Evolutionary conservation across 2,113 vertebrate species (phyloP).

Genomic region (Triplophysa siluroides): DNA sequence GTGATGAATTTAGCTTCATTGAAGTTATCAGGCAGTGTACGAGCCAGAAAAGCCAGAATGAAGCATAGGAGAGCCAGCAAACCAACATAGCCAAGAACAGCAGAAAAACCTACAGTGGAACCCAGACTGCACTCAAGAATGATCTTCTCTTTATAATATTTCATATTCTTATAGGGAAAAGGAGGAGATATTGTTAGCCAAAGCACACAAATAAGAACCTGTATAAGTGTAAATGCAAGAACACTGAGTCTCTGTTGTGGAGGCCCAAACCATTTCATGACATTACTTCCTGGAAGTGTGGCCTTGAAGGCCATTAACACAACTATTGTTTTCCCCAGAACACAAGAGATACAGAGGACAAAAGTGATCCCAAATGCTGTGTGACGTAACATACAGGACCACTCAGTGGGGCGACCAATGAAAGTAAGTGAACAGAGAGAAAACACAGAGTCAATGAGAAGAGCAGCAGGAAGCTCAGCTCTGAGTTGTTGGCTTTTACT

Average conservation of each 20-base stretch:
- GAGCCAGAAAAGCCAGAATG: conserved; percentile 3
- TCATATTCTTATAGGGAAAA: conserved; percentile 26
- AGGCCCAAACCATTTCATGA: conserved; percentile 27
- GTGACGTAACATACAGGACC: conserved; percentile 72
- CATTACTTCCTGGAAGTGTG: conserved; percentile 21
- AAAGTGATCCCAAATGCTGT: conserved; percentile 39
- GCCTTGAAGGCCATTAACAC: conserved; percentile 50
- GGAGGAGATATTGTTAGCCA: conserved; percentile 44
- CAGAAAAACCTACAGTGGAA: conserved; percentile 35
- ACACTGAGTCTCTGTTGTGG: conserved; percentile 62
- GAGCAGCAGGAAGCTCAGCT: conserved; percentile 20
- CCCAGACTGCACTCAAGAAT: conserved; percentile 45
- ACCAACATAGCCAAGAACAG: conserved; percentile 26
- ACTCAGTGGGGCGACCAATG: conserved; percentile 65
- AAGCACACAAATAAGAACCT: conserved; percentile 61
- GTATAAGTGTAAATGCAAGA: conserved; percentile 1
- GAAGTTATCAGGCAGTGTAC: background rate
- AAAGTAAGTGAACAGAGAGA: conserved; percentile 57
- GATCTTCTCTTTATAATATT: conserved; percentile 58
- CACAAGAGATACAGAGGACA: conserved; percentile 69
- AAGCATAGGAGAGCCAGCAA: conserved; percentile 67
- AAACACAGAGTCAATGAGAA: conserved; percentile 16
- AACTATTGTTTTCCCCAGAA: conserved; percentile 69
- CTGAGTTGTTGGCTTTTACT: conserved; percentile 22
- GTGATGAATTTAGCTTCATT: conserved; percentile 20